phyloP scores from a whole-genome alignment of 2,888 invertebrate genomes.

The Hedya salicella region DNA sequence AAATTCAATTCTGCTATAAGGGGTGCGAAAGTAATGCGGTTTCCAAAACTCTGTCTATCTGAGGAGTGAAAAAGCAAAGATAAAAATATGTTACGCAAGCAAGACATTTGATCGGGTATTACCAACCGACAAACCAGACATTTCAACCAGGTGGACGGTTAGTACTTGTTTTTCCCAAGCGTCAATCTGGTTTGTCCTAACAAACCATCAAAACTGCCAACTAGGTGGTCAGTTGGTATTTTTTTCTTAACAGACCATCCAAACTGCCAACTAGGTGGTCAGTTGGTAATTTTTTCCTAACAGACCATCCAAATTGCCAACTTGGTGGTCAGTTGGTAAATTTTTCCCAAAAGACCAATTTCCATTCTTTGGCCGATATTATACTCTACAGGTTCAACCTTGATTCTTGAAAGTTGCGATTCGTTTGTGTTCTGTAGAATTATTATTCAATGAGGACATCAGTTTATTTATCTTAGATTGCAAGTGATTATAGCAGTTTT shows the following conservation, averaged over 20 bases:
- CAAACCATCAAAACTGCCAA: too few species aligned
- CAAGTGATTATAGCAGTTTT: not conserved
- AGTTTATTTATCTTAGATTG: not conserved
- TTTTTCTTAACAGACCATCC: too few species aligned
- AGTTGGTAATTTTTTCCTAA: too few species aligned
- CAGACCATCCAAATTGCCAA: too few species aligned
- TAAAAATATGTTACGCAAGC: slow-evolving; percentile 9
- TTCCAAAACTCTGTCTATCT: slow-evolving; percentile 4
- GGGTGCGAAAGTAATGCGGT: not conserved
- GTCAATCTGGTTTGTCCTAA: too few species aligned
- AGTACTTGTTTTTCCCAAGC: too few species aligned
- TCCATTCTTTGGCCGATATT: not conserved
- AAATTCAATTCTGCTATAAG: not conserved
- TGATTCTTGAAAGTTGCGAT: not conserved
- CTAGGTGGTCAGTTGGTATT: too few species aligned
- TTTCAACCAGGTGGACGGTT: too few species aligned
- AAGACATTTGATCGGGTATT: slow-evolving; percentile 1
- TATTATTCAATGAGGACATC: not conserved
- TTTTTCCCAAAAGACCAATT: too few species aligned
- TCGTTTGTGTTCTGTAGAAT: not conserved
- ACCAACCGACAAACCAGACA: too few species aligned
- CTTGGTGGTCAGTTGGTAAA: too few species aligned
- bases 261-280: too few species aligned
- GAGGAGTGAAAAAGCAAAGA: slow-evolving; percentile 8
- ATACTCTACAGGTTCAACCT: not conserved